A percentile compares a stretch with the other conserved stretches of the same genome.
Conservation (phyloP, 2,113 vertebrate species). For the Microtus pennsylvanicus region DNA sequence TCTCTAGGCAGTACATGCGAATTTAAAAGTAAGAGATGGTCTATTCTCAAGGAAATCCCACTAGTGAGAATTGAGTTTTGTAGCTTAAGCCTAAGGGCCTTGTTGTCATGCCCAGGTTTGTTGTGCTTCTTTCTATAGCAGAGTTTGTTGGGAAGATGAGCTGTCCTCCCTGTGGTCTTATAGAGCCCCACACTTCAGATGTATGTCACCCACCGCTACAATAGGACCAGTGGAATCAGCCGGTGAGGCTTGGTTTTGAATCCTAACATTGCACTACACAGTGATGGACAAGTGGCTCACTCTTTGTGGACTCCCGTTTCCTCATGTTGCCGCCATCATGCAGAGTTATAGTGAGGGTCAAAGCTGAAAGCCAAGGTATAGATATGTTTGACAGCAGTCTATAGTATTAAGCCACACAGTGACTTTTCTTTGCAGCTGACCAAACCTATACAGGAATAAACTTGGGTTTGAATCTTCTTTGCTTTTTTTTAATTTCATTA, state of each 20-base stretch:
- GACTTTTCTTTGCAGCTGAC: neutral
- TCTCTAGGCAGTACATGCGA: neutral
- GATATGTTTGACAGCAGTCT: neutral
- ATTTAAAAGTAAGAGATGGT: slow-evolving; percentile 34
- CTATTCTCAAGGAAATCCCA: slow-evolving; percentile 17
- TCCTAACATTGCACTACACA: neutral
- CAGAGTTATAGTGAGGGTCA: neutral
- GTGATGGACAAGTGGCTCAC: neutral
- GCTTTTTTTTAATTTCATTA: slow-evolving; percentile 16
- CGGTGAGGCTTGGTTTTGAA: neutral
- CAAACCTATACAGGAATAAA: slow-evolving; percentile 36
- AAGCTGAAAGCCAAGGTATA: neutral
- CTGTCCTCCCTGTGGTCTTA: neutral
- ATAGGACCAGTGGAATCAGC: neutral
- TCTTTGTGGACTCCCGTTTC: neutral
- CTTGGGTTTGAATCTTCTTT: slow-evolving; percentile 47
- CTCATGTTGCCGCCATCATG: neutral
- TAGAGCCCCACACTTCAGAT: neutral
- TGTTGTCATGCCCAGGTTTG: neutral
- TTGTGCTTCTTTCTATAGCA: neutral
- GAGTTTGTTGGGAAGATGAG: slow-evolving; percentile 17
- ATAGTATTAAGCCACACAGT: neutral
- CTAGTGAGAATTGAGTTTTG: neutral
- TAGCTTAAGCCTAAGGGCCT: slow-evolving; percentile 17
- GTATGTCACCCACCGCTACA: neutral